A percentile compares a stretch with the other conserved stretches of the same genome.
These are phyloP conservation scores for Mormyrus iriodes DNA, from an alignment of 2,113 vertebrate species.

Conservation along the genomic window DNA sequence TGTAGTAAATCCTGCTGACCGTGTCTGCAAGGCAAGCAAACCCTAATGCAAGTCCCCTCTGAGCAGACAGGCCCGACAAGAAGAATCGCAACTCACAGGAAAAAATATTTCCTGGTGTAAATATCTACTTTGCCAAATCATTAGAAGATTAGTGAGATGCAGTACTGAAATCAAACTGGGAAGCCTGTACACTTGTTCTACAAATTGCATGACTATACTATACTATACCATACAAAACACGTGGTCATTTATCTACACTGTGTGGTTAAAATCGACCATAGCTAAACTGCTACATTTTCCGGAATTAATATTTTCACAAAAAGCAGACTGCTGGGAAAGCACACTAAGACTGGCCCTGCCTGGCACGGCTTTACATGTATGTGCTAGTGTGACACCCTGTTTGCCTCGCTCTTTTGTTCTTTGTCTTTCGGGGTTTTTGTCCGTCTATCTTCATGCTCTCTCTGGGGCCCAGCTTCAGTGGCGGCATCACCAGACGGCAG, in stretches of 20 bases:
- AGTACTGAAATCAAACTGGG: not conserved
- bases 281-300: not conserved
- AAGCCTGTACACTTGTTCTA: not conserved
- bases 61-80: not conserved
- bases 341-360: not conserved
- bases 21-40: not conserved
- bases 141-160: not conserved
- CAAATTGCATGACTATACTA: not conserved
- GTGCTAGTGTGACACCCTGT: not conserved
- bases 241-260: not conserved
- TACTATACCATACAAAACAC: not conserved
- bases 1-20: slow-evolving; percentile 20
- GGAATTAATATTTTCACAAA: not conserved
- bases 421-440: not conserved
- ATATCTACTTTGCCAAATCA: not conserved
- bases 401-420: not conserved
- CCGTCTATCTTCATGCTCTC: not conserved
- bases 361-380: not conserved
- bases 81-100: not conserved
- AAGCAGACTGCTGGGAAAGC: not conserved
- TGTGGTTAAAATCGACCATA: not conserved
- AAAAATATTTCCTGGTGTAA: not conserved
- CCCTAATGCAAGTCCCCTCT: not conserved
- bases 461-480: slow-evolving; percentile 21
- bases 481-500: slow-evolving; percentile 31